Base-by-base conservation (phyloP, 1,140 invertebrate species). In the Eriosoma lanigerum region DNA sequence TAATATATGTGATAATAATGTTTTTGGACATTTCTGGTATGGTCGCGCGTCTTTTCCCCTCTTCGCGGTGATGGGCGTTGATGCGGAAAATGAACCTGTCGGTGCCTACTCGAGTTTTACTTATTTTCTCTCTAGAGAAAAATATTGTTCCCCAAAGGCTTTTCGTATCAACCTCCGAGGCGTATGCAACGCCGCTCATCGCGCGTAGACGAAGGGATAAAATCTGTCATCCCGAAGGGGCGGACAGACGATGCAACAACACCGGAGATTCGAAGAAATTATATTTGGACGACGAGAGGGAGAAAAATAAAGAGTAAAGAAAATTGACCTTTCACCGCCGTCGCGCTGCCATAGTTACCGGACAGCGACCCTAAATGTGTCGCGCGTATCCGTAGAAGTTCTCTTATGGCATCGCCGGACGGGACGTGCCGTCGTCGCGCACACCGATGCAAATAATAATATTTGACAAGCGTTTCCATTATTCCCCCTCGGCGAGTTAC, bases 71-170 rank as follows among this genome's bases (percentile, higher is more conserved):
- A n/a, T 15, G 24, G 26, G 70, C 26, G 48, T 54, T 50, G 13
- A 50, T 54, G 46, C 50, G 70, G 70, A 73, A 73, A 54, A 73
- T 73, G 54, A 73, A 73, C 70, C 70, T 73, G 70, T 73, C 70
- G 32, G 48, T 73, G n/a, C n/a, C n/a, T n/a, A 52, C 70, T 54
- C 48, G 38, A 50, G 46, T 73, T 73, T 32, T 54, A n/a, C n/a
- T n/a, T n/a, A n/a, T n/a, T n/a, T n/a, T n/a, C n/a, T n/a, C n/a
- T n/a, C n/a, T 54, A 29, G 70, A 50, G 15, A 48, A 8, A 9
- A 3, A 19, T 9, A n/a, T 17, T 64, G n/a, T n/a, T n/a, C 62
- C 32, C 62, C 32, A 5, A 50, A 73, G 66, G 46, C 21, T 10
- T 70, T 50, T 10, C 70, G 15, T 26, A 73, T 73, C 38, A 73